Base-by-base conservation (phyloP, 2,113 vertebrate species). In the Heterotilapia buettikoferi region DNA sequence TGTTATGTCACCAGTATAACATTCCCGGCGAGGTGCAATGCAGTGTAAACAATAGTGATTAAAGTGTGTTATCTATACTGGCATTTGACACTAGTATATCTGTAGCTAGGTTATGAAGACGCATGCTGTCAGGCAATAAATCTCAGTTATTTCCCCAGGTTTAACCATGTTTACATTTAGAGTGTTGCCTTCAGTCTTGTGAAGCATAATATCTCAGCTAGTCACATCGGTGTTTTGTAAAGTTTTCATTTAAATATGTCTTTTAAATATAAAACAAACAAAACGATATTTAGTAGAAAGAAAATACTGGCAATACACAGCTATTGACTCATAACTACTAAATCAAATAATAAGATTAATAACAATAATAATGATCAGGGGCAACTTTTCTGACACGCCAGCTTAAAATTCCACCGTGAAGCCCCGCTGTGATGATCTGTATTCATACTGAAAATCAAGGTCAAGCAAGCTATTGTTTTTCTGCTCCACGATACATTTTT, bases 21-120 rank as follows among this genome's bases (percentile, higher is more conserved):
- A 91, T 93, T 88, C 89, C 83, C 43, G 43, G 89, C 76, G 76
- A 92, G 84, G 82, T 78, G 78, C 84, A 81, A 91, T 83, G 91
- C 52, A 88, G 89, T 84, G 91, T 91, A 94, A 95, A 95, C 95
- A 94, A 86, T 84, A 87, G 89, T 91, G 93, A 93, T 95, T 94
- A 94, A 85, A 92, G 90, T 31, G 5, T 63, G 84, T 93, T 93
- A 91, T 95, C 93, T 90, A 54, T 6, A 52, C 90, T 90, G 73
- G 83, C 92, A 84, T 95, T 90, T 94, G 92, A 94, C 94, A 94
- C 89, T 90, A 80, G 84, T 84, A 90, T 93, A 89, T 93, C 88
- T 83, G 76, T 87, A 63, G 81, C 85, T 78, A 56, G 73, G 89
- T 91, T 89, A 90, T 86, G 90, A 93, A 93, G 88, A 91, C 81